Evolutionary conservation across 2,113 vertebrate genomes (phyloP), one percentile per base, ranked within the genome.

Genomic region (Ophthalmolycus amberensis): DNA sequence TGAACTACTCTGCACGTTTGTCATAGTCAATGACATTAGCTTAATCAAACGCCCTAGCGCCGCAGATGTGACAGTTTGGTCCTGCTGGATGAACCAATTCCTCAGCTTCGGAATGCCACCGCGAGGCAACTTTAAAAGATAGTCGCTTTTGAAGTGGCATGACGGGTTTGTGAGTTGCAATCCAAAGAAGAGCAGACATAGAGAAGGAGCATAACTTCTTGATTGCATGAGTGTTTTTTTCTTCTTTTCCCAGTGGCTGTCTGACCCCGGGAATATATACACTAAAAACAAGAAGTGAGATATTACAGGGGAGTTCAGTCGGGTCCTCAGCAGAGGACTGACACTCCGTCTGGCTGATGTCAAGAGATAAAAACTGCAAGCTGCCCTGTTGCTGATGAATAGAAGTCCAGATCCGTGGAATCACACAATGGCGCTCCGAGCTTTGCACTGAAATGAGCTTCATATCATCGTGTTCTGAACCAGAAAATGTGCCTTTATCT

Each of bases 91-190:
- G 48, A 88, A 87, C 81, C 67, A 46, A 83, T 82, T 87, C 80
- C 25, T 40, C 77, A 29, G 79, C 75, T 48, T n/a, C 11, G 37
- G 81, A 80, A 75, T 85, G 82, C 75, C 40, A 7, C 71, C n/a
- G 75, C 22, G 58, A 8, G 6, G 37, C 66, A 40, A 38, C 89
- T 84, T 90, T 64, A 85, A 88, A 89, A 77, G 62, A 76, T 58
- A 60, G 78, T 3, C 2, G 59, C 90, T 80, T 92, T 85, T 92
- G 83, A 91, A 90, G 90, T 73, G 75, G 72, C 76, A 70, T 83
- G 83, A 89, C 79, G 71, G 77, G 65, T 79, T 89, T 88, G 54
- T 42, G 64, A 90, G 72, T 75, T 66, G 59, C 65, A 86, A 87
- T 89, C 74, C 79, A 77, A 74, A 91, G 77, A 78, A 20, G 50